Conservation (phyloP, 2,888 invertebrate genomes). For the Magallana nippona region DNA sequence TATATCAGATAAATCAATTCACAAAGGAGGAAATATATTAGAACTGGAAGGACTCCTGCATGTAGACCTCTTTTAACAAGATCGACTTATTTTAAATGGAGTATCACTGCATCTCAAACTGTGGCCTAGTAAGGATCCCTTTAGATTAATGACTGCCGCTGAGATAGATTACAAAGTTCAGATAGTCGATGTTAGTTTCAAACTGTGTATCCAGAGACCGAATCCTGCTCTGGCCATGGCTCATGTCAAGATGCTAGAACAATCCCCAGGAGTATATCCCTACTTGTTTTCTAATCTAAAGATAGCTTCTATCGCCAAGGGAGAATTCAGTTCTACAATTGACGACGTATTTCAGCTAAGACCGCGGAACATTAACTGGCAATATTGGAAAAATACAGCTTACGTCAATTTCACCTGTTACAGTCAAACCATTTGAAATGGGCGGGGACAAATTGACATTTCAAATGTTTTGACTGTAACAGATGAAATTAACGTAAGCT, state of each 20-base stretch:
- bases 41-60: constrained; percentile 49
- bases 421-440: no score
- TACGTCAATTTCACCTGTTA: no score
- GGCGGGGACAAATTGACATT: no score
- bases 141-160: constrained; percentile 45
- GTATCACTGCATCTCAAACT: constrained; percentile 51
- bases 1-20: no score
- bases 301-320: constrained; percentile 49
- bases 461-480: no score
- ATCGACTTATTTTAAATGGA: constrained; percentile 49
- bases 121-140: constrained; percentile 45
- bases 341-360: constrained; percentile 41
- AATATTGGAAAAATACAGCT: no score
- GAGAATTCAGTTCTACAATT: constrained; percentile 42
- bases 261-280: constrained; percentile 47
- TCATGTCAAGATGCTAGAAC: constrained; percentile 44
- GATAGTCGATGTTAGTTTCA: constrained; percentile 52
- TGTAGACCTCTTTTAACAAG: constrained; percentile 51
- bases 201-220: constrained; percentile 49
- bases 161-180: constrained; percentile 41
- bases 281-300: constrained; percentile 47
- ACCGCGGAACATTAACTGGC: no score
- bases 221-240: constrained; percentile 46
- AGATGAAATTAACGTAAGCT: no score
- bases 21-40: constrained; percentile 45